phyloP scores from a whole-genome alignment of 2,888 invertebrate species.

The Scaptomyza tumidula region DNA sequence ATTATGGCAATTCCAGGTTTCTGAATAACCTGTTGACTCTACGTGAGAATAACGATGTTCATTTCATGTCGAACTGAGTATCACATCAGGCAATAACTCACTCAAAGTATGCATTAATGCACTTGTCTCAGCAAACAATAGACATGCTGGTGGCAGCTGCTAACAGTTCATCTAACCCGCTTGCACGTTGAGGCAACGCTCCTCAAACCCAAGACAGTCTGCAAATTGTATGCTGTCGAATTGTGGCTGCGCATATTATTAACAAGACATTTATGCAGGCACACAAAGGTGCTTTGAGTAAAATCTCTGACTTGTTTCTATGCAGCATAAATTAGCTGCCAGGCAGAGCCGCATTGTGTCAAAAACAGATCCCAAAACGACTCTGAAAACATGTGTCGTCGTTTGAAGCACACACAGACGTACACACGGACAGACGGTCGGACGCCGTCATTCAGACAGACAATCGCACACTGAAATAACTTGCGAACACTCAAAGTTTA shows the following conservation, averaged over 20 bases:
- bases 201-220: neutral
- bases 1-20: slow-evolving; percentile 38
- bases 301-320: slow-evolving; percentile 30
- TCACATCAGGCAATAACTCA: neutral
- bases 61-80: slow-evolving; percentile 36
- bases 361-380: slow-evolving; percentile 51
- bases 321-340: slow-evolving; percentile 68
- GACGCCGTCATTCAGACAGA: slow-evolving; percentile 12
- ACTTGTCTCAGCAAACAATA: slow-evolving; percentile 61
- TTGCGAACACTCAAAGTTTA: slow-evolving; percentile 62
- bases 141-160: slow-evolving; percentile 17
- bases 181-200: slow-evolving; percentile 16
- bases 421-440: slow-evolving; percentile 1
- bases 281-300: slow-evolving; percentile 47
- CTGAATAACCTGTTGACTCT: slow-evolving; percentile 14
- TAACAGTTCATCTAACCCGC: slow-evolving; percentile 17
- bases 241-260: slow-evolving; percentile 53
- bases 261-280: slow-evolving; percentile 68
- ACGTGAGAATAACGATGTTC: slow-evolving; percentile 33
- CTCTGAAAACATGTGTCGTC: slow-evolving; percentile 60
- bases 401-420: slow-evolving; percentile 41
- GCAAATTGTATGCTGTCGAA: slow-evolving; percentile 25
- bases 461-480: slow-evolving; percentile 61
- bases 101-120: slow-evolving; percentile 25
- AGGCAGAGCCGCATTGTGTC: slow-evolving; percentile 51